Evolutionary conservation across 2,113 vertebrate species (phyloP).

Genomic region (Anolis carolinensis): DNA sequence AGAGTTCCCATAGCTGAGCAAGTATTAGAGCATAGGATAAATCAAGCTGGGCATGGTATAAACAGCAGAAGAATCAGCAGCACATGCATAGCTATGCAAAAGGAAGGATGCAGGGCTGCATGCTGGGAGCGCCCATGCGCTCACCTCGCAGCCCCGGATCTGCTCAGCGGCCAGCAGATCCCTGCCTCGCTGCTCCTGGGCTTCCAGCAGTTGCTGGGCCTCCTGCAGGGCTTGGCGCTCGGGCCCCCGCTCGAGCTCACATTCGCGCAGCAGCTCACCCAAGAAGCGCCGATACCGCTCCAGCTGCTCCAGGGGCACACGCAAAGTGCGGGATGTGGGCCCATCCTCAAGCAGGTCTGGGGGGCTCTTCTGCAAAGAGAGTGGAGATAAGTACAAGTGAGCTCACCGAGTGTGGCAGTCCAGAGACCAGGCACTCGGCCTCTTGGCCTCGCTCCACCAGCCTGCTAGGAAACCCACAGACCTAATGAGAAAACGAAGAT

Average conservation of each 20-base stretch:
- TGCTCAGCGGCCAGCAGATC: constrained; percentile 89
- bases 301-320: constrained; percentile 83
- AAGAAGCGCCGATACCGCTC: constrained; percentile 83
- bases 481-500: not conserved
- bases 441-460: not conserved
- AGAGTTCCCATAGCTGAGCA: not conserved
- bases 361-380: not conserved
- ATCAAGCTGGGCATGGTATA: no score
- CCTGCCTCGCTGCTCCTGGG: constrained; percentile 84
- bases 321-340: constrained; percentile 73
- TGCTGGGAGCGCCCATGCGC: constrained; percentile 18
- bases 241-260: constrained; percentile 73
- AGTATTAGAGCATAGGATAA: not conserved
- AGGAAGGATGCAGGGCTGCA: not conserved
- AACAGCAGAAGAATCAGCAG: not conserved
- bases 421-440: not conserved
- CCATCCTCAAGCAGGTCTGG: not conserved
- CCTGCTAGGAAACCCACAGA: not conserved
- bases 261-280: constrained; percentile 83
- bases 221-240: constrained; percentile 75
- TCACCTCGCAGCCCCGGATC: constrained; percentile 88
- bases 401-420: not conserved
- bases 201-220: constrained; percentile 82
- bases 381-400: not conserved
- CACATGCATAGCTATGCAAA: not conserved